Conservation (phyloP, 2,113 vertebrate genomes). For the Coptodon bakossiorum region DNA sequence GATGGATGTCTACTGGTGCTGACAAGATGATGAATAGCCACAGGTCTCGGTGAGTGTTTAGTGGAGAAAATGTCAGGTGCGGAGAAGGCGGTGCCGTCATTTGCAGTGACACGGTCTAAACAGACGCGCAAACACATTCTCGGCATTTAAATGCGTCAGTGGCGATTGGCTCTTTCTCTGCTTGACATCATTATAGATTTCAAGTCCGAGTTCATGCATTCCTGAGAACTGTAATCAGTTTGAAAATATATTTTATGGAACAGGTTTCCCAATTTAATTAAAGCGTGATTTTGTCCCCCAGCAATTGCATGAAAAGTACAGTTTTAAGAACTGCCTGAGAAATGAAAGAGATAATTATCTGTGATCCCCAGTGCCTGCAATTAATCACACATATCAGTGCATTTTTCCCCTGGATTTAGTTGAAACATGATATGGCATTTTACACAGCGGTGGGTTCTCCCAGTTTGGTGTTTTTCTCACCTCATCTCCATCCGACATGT, state of each 20-base stretch:
- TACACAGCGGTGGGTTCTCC: neutral
- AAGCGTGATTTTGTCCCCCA: neutral
- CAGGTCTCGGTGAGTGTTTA: slow-evolving; percentile 21
- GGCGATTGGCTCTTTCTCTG: neutral
- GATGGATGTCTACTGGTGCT: slow-evolving; percentile 40
- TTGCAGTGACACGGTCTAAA: slow-evolving; percentile 2
- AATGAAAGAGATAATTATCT: neutral
- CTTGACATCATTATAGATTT: slow-evolving; percentile 15
- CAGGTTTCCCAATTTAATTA: neutral
- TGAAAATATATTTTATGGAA: neutral
- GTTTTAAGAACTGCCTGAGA: neutral
- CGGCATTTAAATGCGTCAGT: neutral
- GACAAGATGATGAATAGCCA: slow-evolving; percentile 51
- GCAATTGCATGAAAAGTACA: neutral
- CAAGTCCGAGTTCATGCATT: neutral
- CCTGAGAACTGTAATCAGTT: neutral
- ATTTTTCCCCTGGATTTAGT: neutral
- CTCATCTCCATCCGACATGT: neutral
- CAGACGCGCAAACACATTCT: neutral
- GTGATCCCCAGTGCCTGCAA: neutral
- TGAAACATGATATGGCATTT: neutral
- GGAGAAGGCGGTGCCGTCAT: slow-evolving; percentile 9
- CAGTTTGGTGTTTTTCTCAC: neutral
- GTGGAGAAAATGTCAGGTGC: slow-evolving; percentile 26
- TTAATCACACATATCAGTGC: neutral